Conservation (phyloP, 2,797 vertebrate genomes). For the Peromyscus nudipes region DNA sequence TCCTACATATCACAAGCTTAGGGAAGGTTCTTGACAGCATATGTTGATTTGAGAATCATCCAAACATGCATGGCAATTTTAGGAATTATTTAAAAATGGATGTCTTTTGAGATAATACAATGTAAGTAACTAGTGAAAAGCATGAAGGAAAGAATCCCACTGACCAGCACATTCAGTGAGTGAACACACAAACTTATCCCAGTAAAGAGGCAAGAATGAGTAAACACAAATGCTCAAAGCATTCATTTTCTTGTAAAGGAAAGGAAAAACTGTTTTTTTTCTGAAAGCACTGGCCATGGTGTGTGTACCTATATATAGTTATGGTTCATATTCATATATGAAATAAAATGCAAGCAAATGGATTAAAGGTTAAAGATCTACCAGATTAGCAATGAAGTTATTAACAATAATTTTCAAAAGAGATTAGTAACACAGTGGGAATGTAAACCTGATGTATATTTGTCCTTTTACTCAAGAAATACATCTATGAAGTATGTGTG, state of each 20-base stretch:
- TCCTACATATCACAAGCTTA: not conserved
- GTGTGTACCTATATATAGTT: not conserved
- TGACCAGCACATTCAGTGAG: not conserved
- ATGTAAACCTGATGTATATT: not conserved
- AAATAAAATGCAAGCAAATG: not conserved
- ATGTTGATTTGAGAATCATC: not conserved
- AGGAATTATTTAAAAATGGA: not conserved
- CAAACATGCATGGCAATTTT: not conserved
- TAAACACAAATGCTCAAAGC: not conserved
- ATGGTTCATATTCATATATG: not conserved
- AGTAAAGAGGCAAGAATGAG: not conserved
- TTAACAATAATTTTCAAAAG: not conserved
- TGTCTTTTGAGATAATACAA: not conserved
- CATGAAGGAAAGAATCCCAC: not conserved
- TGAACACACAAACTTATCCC: not conserved
- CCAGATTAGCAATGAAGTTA: not conserved
- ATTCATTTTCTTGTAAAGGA: not conserved
- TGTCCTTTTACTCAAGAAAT: slow-evolving; percentile 27
- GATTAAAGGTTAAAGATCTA: slow-evolving; percentile 15
- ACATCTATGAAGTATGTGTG: not conserved
- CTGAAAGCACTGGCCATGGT: not conserved
- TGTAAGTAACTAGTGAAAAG: slow-evolving; percentile 26
- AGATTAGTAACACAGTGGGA: not conserved
- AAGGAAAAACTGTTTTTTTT: not conserved
- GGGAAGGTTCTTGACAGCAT: not conserved